These are phyloP conservation scores for Cyprinodon tularosa DNA, from an alignment of 2,113 vertebrate species.

Conservation along the genomic window DNA sequence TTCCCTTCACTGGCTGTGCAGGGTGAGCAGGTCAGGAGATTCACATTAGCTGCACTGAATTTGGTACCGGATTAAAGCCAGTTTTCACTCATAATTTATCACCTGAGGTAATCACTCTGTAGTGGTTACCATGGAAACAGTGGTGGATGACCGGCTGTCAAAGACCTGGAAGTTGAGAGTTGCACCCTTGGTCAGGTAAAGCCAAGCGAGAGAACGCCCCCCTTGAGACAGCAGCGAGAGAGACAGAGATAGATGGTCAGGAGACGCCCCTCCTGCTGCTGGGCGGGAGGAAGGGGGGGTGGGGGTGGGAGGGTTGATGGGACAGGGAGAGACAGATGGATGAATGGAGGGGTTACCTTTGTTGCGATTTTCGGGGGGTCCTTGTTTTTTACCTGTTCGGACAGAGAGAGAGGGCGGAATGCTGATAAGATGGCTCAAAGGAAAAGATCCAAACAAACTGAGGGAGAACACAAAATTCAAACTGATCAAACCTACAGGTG, in stretches of 20 bases:
- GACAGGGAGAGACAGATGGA: constrained; percentile 63
- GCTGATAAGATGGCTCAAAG: constrained; percentile 86
- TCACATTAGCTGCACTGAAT: background rate
- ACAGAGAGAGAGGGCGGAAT: constrained; percentile 91
- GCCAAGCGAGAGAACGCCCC: constrained; percentile 84
- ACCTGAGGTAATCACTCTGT: background rate
- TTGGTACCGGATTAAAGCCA: background rate
- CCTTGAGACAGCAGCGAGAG: constrained; percentile 68
- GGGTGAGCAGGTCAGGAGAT: no score
- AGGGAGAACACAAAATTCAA: constrained; percentile 73
- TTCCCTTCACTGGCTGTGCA: no score
- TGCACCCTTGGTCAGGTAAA: constrained; percentile 89
- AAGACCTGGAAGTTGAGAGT: constrained; percentile 72
- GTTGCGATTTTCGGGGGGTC: constrained; percentile 99
- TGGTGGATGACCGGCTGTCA: constrained; percentile 32
- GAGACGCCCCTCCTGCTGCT: constrained; percentile 79
- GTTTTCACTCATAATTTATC: background rate
- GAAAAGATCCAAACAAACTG: constrained; percentile 76
- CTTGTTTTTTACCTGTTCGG: constrained; percentile 99
- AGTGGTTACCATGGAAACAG: constrained; percentile 20
- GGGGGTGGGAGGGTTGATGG: no score
- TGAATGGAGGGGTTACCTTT: constrained; percentile 94
- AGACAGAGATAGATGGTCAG: constrained; percentile 64
- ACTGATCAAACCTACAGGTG: constrained; percentile 72
- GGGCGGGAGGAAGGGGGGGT: constrained; percentile 68